These are phyloP conservation scores for Halcyon chelicuti DNA, from an alignment of 2,797 vertebrate genomes.

Conservation along the genomic window DNA sequence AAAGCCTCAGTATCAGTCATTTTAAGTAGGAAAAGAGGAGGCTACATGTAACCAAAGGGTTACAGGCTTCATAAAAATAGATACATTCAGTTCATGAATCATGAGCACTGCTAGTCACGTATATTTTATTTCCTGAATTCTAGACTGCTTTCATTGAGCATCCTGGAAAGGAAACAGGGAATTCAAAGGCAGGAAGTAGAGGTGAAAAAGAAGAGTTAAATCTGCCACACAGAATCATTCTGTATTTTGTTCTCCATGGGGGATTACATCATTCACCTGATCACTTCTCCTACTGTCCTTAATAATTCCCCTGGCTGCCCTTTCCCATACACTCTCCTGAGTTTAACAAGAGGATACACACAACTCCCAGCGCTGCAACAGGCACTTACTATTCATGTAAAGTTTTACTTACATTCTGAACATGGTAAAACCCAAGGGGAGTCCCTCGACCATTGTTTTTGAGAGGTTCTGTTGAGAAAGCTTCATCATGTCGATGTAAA, in stretches of 20 bases:
- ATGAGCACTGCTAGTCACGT: not conserved
- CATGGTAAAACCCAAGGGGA: constrained; percentile 95
- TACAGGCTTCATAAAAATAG: not conserved
- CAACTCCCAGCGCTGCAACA: not conserved
- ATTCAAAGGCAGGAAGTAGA: constrained; percentile 14
- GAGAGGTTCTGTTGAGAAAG: constrained; percentile 97
- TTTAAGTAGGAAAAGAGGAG: not conserved
- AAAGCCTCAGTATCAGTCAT: not conserved
- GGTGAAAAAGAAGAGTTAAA: not conserved
- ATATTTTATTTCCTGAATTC: not conserved
- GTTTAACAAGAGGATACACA: not conserved
- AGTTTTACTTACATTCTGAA: constrained; percentile 92
- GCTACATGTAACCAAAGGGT: not conserved
- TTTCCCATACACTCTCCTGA: not conserved
- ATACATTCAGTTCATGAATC: not conserved
- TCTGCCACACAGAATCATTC: not conserved
- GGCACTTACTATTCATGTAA: not conserved
- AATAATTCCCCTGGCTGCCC: not conserved
- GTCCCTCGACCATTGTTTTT: constrained; percentile 94
- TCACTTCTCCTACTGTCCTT: not conserved
- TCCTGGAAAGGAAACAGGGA: not conserved
- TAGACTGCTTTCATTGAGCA: not conserved
- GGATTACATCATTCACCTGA: not conserved
- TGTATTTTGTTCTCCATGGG: not conserved
- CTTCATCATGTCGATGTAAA: constrained; percentile 98